Conservation (phyloP, 2,888 invertebrate genomes). For the Barypeithes pellucidus region DNA sequence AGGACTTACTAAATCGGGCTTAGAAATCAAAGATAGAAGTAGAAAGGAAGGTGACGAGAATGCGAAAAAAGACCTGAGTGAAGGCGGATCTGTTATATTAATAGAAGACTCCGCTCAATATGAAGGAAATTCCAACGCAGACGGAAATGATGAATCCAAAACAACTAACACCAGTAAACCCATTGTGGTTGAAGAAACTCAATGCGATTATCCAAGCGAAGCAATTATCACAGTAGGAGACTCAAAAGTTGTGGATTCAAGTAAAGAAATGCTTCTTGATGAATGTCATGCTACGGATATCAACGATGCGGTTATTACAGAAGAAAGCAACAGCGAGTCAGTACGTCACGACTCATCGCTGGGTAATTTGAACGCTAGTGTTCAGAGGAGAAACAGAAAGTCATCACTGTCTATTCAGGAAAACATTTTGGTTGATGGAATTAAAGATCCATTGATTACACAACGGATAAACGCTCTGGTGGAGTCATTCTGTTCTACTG, state of each 20-base stretch:
- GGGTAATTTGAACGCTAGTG: constrained; percentile 15
- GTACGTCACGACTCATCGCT: constrained; percentile 21
- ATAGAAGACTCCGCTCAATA: constrained; percentile 4
- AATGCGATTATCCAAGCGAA: constrained; percentile 38
- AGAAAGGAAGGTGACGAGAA: background rate
- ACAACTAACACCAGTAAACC: constrained; percentile 28
- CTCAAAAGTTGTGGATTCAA: constrained; percentile 40
- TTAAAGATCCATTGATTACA: constrained; percentile 60
- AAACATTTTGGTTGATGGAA: constrained; percentile 62
- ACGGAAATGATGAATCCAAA: constrained; percentile 24
- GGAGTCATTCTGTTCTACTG: constrained; percentile 62
- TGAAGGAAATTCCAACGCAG: background rate
- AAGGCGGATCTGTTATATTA: constrained; percentile 4
- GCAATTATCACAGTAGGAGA: constrained; percentile 12
- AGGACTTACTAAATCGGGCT: constrained; percentile 2
- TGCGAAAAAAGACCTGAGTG: background rate
- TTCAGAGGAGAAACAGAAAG: constrained; percentile 45
- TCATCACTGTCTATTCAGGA: constrained; percentile 66
- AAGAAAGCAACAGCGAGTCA: constrained; percentile 11
- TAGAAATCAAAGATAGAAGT: constrained; percentile 5
- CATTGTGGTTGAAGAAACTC: constrained; percentile 21
- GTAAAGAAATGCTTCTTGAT: background rate
- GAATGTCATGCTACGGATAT: background rate
- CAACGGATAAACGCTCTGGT: constrained; percentile 62
- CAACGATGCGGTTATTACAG: background rate